These are phyloP conservation scores for Drosophila subpulchrella DNA, from an alignment of 1,140 invertebrate genomes.

Conservation along the genomic window DNA sequence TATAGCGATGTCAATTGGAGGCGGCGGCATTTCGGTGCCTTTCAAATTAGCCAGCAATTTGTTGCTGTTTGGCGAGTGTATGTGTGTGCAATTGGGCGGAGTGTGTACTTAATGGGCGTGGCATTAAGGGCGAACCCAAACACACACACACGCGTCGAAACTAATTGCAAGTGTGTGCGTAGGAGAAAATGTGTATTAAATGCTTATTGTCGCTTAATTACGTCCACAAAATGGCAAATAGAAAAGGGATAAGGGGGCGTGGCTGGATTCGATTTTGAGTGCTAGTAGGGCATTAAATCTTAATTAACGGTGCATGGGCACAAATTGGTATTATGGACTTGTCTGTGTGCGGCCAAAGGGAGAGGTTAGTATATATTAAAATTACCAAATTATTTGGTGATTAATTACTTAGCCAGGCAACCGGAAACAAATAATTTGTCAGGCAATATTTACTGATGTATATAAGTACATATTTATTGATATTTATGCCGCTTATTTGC, in stretches of 20 bases:
- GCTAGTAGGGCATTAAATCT: constrained; percentile 70
- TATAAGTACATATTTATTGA: constrained; percentile 26
- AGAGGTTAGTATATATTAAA: constrained; percentile 72
- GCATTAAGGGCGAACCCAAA: constrained; percentile 60
- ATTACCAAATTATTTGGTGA: constrained; percentile 78
- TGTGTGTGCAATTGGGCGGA: constrained; percentile 13
- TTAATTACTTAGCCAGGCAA: constrained; percentile 61
- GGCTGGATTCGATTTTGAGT: constrained; percentile 24
- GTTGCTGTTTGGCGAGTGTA: constrained; percentile 47
- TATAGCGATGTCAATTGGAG: constrained; percentile 25
- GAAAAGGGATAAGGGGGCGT: constrained; percentile 25
- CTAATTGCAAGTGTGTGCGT: constrained; percentile 56
- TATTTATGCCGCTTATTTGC: constrained; percentile 29
- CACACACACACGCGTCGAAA: constrained; percentile 31
- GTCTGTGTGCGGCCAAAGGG: constrained; percentile 24
- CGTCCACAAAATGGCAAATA: constrained; percentile 61
- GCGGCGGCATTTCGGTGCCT: constrained; percentile 41
- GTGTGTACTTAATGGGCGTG: constrained; percentile 71
- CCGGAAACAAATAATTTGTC: constrained; percentile 56
- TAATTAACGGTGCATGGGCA: constrained; percentile 69
- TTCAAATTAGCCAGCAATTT: constrained; percentile 79
- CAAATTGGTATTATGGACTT: constrained; percentile 46
- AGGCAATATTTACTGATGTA: constrained; percentile 47
- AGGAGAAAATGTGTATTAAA: constrained; percentile 76
- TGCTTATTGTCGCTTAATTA: constrained; percentile 82